Conservation (phyloP, 2,888 invertebrate genomes). For the Lobophora halterata region DNA sequence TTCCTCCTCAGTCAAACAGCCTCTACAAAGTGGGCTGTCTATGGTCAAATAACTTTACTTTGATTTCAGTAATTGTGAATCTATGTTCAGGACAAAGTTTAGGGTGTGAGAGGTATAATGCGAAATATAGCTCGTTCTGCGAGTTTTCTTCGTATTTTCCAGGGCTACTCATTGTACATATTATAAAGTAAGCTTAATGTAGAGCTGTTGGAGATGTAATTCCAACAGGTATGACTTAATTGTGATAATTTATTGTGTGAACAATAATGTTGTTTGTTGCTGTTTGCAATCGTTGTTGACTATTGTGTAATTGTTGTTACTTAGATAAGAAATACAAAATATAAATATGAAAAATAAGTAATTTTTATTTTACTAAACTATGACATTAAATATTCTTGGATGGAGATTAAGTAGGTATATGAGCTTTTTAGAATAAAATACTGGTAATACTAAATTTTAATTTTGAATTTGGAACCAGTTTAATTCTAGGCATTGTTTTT, state of each 20-base stretch:
- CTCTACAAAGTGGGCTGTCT: too few species aligned
- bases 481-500: too few species aligned
- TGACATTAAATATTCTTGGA: too few species aligned
- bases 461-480: background rate
- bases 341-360: too few species aligned
- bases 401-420: too few species aligned
- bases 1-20: too few species aligned
- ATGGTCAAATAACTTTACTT: too few species aligned
- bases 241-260: conserved; percentile 79
- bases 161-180: conserved; percentile 63
- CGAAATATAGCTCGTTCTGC: conserved; percentile 47
- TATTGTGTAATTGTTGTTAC: conserved; percentile 75
- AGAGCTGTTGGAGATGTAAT: conserved; percentile 62
- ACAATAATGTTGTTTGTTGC: conserved; percentile 54
- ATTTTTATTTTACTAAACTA: too few species aligned
- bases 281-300: conserved; percentile 73
- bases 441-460: too few species aligned
- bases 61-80: too few species aligned
- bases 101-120: conserved; percentile 4
- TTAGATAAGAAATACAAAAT: conserved; percentile 40
- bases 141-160: conserved; percentile 36
- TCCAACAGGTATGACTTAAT: conserved; percentile 56
- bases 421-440: too few species aligned
- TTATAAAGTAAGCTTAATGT: conserved; percentile 45
- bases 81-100: too few species aligned